Evolutionary conservation across 2,113 vertebrate species (phyloP).

Genomic region (Pseudopipra pipra): DNA sequence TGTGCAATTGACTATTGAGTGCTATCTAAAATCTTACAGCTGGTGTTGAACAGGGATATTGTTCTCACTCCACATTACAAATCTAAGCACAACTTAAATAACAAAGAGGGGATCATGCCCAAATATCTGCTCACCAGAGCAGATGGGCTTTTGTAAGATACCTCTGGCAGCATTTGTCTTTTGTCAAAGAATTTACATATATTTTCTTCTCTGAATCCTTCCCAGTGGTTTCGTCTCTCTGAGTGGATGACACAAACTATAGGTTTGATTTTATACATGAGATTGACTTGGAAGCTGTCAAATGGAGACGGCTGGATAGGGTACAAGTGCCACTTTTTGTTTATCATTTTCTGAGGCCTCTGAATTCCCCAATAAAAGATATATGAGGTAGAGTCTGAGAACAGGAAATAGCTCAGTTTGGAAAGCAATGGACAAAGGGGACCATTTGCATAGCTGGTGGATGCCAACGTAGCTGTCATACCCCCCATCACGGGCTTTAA

Average conservation of each 20-base stretch:
- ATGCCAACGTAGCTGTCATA: not conserved
- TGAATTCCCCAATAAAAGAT: not conserved
- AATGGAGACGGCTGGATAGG: not conserved
- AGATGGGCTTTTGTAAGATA: not conserved
- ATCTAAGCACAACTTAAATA: constrained; percentile 38
- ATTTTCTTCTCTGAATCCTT: not conserved
- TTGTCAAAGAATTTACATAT: constrained; percentile 13
- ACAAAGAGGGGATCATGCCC: constrained; percentile 10
- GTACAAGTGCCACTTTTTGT: not conserved
- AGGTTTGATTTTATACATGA: not conserved
- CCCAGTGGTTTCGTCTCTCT: not conserved
- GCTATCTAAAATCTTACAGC: constrained; percentile 74
- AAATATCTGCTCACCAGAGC: not conserved
- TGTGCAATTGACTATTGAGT: constrained; percentile 71
- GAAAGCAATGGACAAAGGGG: not conserved
- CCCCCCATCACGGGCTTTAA: not conserved
- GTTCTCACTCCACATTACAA: constrained; percentile 55
- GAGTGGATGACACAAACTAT: not conserved
- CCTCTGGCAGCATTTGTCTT: not conserved
- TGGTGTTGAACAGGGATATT: constrained; percentile 69
- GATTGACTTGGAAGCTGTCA: not conserved
- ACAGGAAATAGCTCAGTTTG: not conserved
- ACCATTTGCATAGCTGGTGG: accelerated
- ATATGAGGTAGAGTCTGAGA: not conserved
- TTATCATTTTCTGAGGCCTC: not conserved